Evolutionary conservation across 2,113 vertebrate species (phyloP), one percentile per base, ranked within the genome.

Genomic region (Tyrannus savana): DNA sequence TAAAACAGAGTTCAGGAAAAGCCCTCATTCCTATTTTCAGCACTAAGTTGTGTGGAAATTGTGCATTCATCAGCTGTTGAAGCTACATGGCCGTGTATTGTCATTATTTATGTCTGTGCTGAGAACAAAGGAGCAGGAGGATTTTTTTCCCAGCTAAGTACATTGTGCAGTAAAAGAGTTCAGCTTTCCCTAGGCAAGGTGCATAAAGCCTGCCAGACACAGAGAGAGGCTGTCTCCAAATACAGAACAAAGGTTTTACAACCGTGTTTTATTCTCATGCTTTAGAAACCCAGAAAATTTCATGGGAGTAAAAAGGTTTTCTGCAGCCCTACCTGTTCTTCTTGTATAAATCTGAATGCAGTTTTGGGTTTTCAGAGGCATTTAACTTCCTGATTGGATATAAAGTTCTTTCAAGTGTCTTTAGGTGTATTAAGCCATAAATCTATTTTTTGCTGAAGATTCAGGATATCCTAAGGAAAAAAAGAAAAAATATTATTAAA

Each of bases 1-100:
- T 69, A 74, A 86, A 79, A 37, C 13, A 31, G 46, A 74, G 23
- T 41, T 88, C 44, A 72, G 67, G 30, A 89, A 76, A 93, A 84
- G n/a, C 14, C 31, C 67, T 79, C 28, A 14, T 75, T 84, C 17
- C 44, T 86, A n/a, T 53, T 91, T 90, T 67, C 37, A 80, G 17
- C 30, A 49, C 39, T 39, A 44, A 68, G 25, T 69, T 2, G 0
- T 9, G 22, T 42, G 41, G 62, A 79, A 66, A 49, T 35, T 10
- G 16, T 49, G 30, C 39, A 50, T 80, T 90, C 41, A 49, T 44
- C 69, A 62, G 37, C 58, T 76, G 37, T 8, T 46, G 81, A 62
- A 68, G 82, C 28, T 53, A 12, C 10, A 6, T 10, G 35, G 31
- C 28, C 0, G 0, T 46, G 33, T 25, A 47, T 14, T 89, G 58